Percentiles rank a stretch among this genome's conserved stretches.
Evolutionary conservation across 2,797 vertebrate species (phyloP).

Genomic region (Acanthurus leucopareius): DNA sequence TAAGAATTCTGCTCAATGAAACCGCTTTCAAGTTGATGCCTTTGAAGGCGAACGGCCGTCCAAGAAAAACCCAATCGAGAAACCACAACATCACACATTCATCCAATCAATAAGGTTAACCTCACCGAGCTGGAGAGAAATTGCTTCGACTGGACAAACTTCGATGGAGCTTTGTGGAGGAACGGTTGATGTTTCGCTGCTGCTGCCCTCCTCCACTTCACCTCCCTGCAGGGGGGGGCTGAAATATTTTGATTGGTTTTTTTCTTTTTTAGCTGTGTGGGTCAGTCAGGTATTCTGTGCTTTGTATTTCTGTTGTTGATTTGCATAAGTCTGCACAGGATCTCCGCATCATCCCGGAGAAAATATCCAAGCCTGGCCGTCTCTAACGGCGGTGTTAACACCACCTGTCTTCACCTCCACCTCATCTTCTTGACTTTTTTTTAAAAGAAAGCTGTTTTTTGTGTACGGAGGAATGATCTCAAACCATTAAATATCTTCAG

Average conservation of each 20-base stretch:
- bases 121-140: slow-evolving; percentile 68
- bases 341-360: slow-evolving; percentile 39
- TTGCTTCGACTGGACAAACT: slow-evolving; percentile 56
- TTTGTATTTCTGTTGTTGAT: slow-evolving; percentile 34
- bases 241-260: slow-evolving; percentile 56
- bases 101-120: slow-evolving; percentile 81
- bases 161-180: slow-evolving; percentile 38
- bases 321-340: slow-evolving; percentile 46
- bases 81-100: slow-evolving; percentile 68
- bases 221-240: slow-evolving; percentile 46
- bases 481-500: slow-evolving; percentile 2
- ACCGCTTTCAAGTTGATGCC: slow-evolving; percentile 63
- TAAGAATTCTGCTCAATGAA: slow-evolving; percentile 58
- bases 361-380: background rate
- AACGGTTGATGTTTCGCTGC: slow-evolving; percentile 32
- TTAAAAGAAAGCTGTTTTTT: background rate
- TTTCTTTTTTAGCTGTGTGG: slow-evolving; percentile 40
- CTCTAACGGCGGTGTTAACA: slow-evolving; percentile 23
- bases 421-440: background rate
- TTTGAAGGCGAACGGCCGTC: slow-evolving; percentile 61
- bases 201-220: slow-evolving; percentile 12
- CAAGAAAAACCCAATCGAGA: slow-evolving; percentile 46
- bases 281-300: slow-evolving; percentile 45
- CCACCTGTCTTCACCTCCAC: slow-evolving; percentile 7
- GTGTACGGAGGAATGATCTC: background rate